Base-by-base conservation (phyloP, 2,797 vertebrate species). In the Thunnus albacares region DNA sequence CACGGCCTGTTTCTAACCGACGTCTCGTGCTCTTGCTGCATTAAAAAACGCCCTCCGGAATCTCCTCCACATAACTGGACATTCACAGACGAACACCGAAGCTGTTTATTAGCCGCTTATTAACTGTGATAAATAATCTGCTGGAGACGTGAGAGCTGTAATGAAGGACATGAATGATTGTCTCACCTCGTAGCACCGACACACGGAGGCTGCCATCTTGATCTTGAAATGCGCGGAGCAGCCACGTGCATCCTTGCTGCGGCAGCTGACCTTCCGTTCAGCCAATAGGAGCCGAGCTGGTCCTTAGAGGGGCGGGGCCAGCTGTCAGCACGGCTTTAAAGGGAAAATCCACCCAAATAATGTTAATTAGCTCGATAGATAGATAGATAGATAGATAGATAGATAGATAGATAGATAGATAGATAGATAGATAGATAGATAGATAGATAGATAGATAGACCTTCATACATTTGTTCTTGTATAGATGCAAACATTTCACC, bases 121-220 rank as follows among this genome's bases (percentile, higher is more conserved):
- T 66, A 3, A 13, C 1, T 24, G 28, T 5, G 2, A 2, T 11
- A 7, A 18, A 24, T 0, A 0, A 3, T 7, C 2, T 5, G 0
- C 10, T 10, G 14, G 4, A 53, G 0, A 20, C 20, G 0, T 1
- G 0, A 11, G 0, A 18, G 35, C n/a, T 12, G 62, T 1, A 53
- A 10, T 26, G 61, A 84, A 87, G 56, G 71, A 76, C 59, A 62
- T 53, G 62, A 68, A 83, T 71, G 65, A 64, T 9, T 13, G 65
- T 47, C 93, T 93, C 15, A 96, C 95, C 93, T 90, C 92, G 82
- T 92, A 94, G 64, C 94, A 94, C 77, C 91, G 92, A 93, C 93
- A 93, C 75, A 95, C 58, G 87, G 93, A 93, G 85, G 95, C 90
- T 83, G 94, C 94, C 95, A 95, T 95, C 92, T 95, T 95, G 89